phyloP scores from a whole-genome alignment of 2,797 vertebrate genomes.

The Helarctos malayanus region DNA sequence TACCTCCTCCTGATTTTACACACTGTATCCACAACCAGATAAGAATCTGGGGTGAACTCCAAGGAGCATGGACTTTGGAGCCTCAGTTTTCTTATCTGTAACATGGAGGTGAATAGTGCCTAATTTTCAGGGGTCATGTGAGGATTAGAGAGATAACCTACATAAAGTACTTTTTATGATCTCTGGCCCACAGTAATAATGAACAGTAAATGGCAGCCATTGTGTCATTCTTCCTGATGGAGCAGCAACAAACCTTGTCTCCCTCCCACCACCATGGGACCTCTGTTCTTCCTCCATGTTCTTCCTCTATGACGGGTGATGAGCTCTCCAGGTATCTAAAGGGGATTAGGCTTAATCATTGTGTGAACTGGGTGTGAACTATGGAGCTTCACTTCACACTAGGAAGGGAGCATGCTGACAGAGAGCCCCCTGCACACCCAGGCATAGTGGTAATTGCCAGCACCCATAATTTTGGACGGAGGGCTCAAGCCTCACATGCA shows the following conservation, averaged over 20 bases:
- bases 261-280: neutral
- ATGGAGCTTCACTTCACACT: neutral
- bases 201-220: neutral
- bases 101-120: neutral
- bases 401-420: neutral
- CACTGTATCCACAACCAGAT: neutral
- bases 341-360: neutral
- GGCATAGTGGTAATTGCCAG: neutral
- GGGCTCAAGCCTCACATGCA: neutral
- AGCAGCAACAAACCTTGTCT: neutral
- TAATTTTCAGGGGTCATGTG: neutral
- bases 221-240: neutral
- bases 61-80: neutral
- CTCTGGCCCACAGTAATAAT: neutral
- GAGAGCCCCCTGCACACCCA: neutral
- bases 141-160: neutral
- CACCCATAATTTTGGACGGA: neutral
- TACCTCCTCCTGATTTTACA: neutral
- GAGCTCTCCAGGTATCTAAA: neutral
- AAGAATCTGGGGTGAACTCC: neutral
- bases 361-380: neutral
- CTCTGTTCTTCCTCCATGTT: neutral
- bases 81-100: neutral
- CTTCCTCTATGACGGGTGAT: neutral
- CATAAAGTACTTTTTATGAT: rapidly evolving